Percentiles rank a stretch among this genome's conserved stretches.
phyloP scores from a whole-genome alignment of 1,140 invertebrate genomes.

The Papilio glaucus region DNA sequence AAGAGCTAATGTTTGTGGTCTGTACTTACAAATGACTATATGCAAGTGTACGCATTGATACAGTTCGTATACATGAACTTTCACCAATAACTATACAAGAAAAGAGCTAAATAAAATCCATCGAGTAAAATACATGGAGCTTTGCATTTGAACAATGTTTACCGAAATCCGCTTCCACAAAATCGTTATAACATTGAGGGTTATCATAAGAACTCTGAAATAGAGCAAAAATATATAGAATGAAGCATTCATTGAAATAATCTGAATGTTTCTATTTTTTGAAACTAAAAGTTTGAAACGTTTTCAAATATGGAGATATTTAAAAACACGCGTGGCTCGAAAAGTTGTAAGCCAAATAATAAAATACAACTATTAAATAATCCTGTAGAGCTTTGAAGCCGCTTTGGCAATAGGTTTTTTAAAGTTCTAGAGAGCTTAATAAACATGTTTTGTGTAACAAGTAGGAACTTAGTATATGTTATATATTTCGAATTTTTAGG shows the following conservation, averaged over 20 bases:
- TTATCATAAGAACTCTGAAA: not conserved
- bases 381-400: not conserved
- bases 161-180: not conserved
- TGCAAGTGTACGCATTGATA: no score
- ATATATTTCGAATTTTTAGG: no score
- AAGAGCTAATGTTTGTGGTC: no score
- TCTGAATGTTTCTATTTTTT: conserved; percentile 15
- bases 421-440: not conserved
- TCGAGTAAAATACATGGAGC: no score
- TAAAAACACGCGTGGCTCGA: not conserved
- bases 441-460: no score
- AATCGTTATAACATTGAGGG: not conserved
- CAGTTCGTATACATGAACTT: no score
- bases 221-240: not conserved
- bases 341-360: not conserved
- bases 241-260: not conserved
- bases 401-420: not conserved
- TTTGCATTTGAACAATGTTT: not conserved
- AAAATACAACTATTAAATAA: conserved; percentile 16
- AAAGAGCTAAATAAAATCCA: no score
- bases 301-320: conserved; percentile 17
- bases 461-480: no score
- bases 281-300: conserved; percentile 16
- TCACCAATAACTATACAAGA: no score
- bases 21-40: no score